Evolutionary conservation across 2,113 vertebrate species (phyloP), one percentile per base, ranked within the genome.

Genomic region (Pollachius pollachius): DNA sequence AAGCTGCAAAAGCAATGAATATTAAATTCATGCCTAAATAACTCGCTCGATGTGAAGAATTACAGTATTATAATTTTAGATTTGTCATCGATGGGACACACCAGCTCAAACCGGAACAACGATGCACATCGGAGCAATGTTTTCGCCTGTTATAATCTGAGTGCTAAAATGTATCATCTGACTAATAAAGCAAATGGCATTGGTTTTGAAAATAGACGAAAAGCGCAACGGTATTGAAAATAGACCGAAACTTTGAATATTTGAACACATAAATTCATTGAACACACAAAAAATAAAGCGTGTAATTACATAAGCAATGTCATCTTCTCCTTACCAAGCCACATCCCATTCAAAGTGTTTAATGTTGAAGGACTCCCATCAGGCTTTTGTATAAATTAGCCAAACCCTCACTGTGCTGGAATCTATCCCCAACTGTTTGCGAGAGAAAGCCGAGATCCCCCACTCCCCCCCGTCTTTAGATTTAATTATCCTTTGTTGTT

Each of bases 1-100:
- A 90, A 91, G 85, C 90, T 91, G 85, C 89, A 92, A 91, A 93
- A 91, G 89, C 90, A 90, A 92, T 93, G 91, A 92, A 92, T 92
- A 91, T 92, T 92, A 91, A 91, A 92, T 91, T 86, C 86, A 84
- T 81, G 84, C 83, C 84, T 90, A 92, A 91, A 92, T 91, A 91
- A 87, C 89, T 81, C 81, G 85, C 87, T 89, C 88, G 84, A 88
- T 88, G 88, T 89, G 88, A 86, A 81, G 87, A 88, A 90, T 90
- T 84, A 87, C 87, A 84, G 88, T 89, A 91, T 92, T 91, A 90
- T 90, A 90, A 90, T 91, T 88, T 90, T 79, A 89, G 88, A 91
- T 92, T 89, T 89, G 90, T 90, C 88, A 88, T 81, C 86, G 86
- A 85, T 81, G 86, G 81, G 85, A 83, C 70, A 84, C 78, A 64